Base-by-base conservation (phyloP, 2,797 vertebrate species). In the Cynopterus sphinx region DNA sequence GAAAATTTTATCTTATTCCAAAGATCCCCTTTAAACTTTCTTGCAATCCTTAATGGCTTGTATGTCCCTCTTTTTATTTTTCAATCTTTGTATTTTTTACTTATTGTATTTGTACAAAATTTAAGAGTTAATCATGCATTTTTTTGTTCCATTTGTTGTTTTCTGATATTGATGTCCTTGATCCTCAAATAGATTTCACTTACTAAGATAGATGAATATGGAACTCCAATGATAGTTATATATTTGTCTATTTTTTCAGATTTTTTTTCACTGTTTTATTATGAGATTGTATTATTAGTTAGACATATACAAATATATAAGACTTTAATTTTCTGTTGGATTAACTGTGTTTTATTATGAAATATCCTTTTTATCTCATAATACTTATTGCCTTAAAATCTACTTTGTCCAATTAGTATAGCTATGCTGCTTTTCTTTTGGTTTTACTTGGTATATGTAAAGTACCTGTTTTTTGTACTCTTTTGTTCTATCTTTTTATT, bases 241-340 rank as follows among this genome's bases (percentile, higher is more conserved):
- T 91, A 41, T 82, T 86, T 90, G 22, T 91, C 41, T 91, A 10
- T 75, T 85, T 92, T 57, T 33, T 89, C 82, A 89, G 43, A 12
- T 16, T 81, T 92, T 85, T 91, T 74, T 53, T 24, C 10, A 49
- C 21, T 57, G 59, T 89, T 85, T 65, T 31, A 74, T 81, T 94
- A 85, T 70, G 31, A 74, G 28, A 28, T 13, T 65, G 1, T 87
- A 3, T 79, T 73, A 53, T 75, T 74, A 67, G 0, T 87, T 61
- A 83, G 9, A 17, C n/a, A 4, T 28, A 31, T 59, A 68, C 6
- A 85, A 81, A 94, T 78, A 71, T 53, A 73, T 26, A 39, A 12
- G 1, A 13, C 78, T 79, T 85, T 79, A 73, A 41, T 33, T 94
- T 86, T 78, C 15, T 85, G 17, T 91, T 86, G 11, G 43, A 49